These are phyloP conservation scores for Neogale vison DNA, from an alignment of 2,113 vertebrate genomes.

Conservation along the genomic window DNA sequence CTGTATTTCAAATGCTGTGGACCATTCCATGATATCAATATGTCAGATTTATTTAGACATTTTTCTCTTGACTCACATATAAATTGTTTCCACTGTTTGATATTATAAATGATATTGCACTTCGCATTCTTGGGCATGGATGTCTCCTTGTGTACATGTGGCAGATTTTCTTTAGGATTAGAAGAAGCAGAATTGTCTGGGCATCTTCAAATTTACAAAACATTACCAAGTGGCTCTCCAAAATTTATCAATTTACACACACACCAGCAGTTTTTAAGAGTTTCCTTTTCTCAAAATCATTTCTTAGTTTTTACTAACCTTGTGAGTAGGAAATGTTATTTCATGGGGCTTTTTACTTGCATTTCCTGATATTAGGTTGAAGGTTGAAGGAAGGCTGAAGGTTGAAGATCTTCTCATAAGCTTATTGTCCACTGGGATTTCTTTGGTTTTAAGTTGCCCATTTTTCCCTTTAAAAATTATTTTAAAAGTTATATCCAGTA, in stretches of 20 bases:
- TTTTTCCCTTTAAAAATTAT: background rate
- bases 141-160: background rate
- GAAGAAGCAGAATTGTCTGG: background rate
- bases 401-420: background rate
- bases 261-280: background rate
- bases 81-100: background rate
- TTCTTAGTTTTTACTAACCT: background rate
- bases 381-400: background rate
- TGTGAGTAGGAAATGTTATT: background rate
- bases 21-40: background rate
- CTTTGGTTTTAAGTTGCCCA: background rate
- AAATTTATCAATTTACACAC: background rate
- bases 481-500: background rate
- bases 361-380: background rate
- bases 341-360: background rate
- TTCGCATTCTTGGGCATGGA: background rate
- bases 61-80: background rate
- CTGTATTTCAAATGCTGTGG: background rate
- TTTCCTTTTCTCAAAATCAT: background rate
- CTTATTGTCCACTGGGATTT: background rate
- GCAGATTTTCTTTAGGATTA: background rate
- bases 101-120: background rate
- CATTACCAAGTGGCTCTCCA: background rate
- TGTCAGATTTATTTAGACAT: background rate
- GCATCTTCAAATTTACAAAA: constrained; percentile 5